Evolutionary conservation across 2,888 invertebrate species (phyloP).

Genomic region (Tinea pellionella): DNA sequence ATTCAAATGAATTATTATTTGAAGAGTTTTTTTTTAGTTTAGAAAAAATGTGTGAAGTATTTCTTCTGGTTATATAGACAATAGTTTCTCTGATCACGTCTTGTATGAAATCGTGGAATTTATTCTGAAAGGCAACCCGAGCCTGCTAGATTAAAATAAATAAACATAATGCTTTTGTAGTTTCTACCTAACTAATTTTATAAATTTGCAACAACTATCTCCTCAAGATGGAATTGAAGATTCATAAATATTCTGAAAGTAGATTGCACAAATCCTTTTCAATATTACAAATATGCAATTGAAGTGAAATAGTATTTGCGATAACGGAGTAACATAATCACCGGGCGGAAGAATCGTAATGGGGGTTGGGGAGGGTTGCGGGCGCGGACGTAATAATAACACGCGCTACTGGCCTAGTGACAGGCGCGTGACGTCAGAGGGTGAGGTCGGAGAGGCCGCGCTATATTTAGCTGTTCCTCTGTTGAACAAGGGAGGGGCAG

Average conservation of each 20-base stretch:
- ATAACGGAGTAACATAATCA: constrained; percentile 14
- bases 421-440: constrained; percentile 14
- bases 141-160: not conserved
- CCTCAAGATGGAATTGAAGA: not conserved
- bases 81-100: constrained; percentile 1
- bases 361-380: constrained; percentile 9
- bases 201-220: too few species aligned
- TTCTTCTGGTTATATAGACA: not conserved
- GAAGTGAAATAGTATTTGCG: constrained; percentile 13
- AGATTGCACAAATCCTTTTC: not conserved
- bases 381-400: constrained; percentile 14
- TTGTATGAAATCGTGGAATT: constrained; percentile 4
- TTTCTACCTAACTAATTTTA: too few species aligned
- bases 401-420: constrained; percentile 15
- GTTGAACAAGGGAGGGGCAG: not conserved
- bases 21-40: not conserved
- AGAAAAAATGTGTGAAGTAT: not conserved
- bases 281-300: constrained; percentile 10
- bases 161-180: too few species aligned
- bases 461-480: constrained; percentile 14
- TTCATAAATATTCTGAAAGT: not conserved
- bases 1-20: not conserved
- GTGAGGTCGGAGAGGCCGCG: constrained; percentile 5
- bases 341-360: constrained; percentile 13
- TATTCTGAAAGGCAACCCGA: not conserved